Conservation (phyloP, 2,113 vertebrate species). For the Lophotis ruficrista region DNA sequence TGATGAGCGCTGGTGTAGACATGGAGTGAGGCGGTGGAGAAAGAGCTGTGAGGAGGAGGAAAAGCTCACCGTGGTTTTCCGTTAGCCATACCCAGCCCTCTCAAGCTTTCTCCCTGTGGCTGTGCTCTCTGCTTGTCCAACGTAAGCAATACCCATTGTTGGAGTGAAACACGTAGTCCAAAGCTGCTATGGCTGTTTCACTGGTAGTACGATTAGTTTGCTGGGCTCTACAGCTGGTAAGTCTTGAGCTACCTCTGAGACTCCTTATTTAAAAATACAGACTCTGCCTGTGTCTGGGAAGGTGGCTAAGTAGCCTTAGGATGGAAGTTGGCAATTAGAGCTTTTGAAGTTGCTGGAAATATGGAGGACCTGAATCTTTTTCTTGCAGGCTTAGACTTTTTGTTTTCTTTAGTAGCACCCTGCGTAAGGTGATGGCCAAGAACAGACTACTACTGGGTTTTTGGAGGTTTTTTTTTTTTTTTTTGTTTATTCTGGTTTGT, state of each 20-base stretch:
- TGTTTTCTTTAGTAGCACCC: neutral
- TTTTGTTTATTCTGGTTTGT: neutral
- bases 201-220: neutral
- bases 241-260: neutral
- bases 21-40: neutral
- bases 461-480: neutral
- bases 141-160: neutral
- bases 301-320: neutral
- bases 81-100: neutral
- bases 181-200: neutral
- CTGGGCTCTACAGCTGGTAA: neutral
- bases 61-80: neutral
- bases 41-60: neutral
- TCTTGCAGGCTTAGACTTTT: neutral
- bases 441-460: neutral
- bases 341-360: neutral
- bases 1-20: neutral
- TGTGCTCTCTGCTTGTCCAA: accelerated
- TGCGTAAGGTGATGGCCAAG: neutral
- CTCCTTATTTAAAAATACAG: neutral
- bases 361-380: neutral
- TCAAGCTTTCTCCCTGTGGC: neutral
- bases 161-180: neutral
- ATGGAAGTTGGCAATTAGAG: neutral
- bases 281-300: neutral